Conservation (phyloP, 2,113 vertebrate genomes). For the Puffinus mauretanicus region DNA sequence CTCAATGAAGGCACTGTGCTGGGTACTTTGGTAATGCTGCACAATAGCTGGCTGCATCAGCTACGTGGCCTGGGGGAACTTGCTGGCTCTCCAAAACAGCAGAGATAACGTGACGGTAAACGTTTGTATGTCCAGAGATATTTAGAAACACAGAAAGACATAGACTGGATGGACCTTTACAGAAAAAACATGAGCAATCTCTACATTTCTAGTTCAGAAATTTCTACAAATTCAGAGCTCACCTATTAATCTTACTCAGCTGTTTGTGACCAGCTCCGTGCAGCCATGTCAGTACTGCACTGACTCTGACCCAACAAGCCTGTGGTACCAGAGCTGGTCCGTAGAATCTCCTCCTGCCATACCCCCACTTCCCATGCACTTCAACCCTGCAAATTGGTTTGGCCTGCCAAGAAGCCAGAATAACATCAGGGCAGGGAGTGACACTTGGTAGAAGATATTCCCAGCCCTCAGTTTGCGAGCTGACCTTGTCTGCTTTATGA, state of each 20-base stretch:
- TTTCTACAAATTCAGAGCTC: background rate
- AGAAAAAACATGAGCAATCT: background rate
- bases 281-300: background rate
- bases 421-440: background rate
- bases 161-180: background rate
- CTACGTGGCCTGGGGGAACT: background rate
- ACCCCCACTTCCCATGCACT: background rate
- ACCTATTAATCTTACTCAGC: background rate
- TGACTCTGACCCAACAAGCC: background rate
- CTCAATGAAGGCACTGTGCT: background rate
- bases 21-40: background rate
- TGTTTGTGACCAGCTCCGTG: background rate
- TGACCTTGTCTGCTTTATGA: background rate
- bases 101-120: background rate
- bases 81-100: background rate
- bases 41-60: background rate
- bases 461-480: background rate
- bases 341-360: background rate
- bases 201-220: background rate
- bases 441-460: background rate
- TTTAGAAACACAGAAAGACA: background rate
- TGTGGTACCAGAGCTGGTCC: accelerated
- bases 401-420: background rate
- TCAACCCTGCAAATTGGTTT: background rate
- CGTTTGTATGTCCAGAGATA: background rate